phyloP scores from a whole-genome alignment of 2,797 vertebrate genomes.

The Coluber constrictor region DNA sequence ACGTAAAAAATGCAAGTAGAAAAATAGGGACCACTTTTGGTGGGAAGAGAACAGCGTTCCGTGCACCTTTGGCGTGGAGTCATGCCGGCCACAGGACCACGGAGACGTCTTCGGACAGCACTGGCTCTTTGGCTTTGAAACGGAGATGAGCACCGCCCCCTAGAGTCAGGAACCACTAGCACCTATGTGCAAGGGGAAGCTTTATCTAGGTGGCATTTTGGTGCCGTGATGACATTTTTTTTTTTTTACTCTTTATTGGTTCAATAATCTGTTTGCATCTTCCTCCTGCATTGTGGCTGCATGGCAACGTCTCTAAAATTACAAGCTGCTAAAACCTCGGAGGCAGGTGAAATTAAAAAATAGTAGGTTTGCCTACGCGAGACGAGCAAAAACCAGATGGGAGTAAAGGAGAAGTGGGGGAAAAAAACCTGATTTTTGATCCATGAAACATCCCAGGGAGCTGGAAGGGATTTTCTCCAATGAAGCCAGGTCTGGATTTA shows the following conservation, averaged over 20 bases:
- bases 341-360: not conserved
- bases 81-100: no score
- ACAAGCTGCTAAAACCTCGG: not conserved
- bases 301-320: not conserved
- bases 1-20: no score
- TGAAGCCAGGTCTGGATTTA: slow-evolving; percentile 53
- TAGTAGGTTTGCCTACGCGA: not conserved
- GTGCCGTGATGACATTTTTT: not conserved
- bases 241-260: not conserved
- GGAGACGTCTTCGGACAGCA: no score
- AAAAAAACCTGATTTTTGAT: slow-evolving; percentile 12
- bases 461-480: slow-evolving; percentile 53
- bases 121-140: no score
- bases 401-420: not conserved
- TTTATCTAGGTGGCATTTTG: not conserved
- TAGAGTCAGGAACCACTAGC: no score
- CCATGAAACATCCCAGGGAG: slow-evolving; percentile 46
- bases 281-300: not conserved
- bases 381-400: not conserved
- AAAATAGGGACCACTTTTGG: no score
- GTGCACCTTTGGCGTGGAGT: no score
- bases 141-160: no score
- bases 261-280: not conserved
- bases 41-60: no score
- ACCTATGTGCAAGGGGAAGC: no score